Evolutionary conservation across 2,797 vertebrate species (phyloP).

Genomic region (Macropus fuliginosus): DNA sequence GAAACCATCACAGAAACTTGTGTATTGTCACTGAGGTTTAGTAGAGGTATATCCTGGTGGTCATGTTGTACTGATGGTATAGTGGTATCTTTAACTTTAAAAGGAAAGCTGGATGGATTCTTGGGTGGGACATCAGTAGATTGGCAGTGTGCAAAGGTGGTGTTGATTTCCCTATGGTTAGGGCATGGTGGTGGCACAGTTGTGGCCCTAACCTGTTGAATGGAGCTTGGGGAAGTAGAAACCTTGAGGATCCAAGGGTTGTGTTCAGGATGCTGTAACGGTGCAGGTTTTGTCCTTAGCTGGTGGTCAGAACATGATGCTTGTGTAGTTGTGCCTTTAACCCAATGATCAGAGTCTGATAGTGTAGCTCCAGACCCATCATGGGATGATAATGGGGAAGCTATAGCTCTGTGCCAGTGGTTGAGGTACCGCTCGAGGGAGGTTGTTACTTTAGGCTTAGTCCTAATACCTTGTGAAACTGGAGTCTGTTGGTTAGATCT

Average conservation of each 20-base stretch:
- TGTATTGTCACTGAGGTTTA: neutral
- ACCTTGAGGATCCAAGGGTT: neutral
- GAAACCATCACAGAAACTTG: neutral
- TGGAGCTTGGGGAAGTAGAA: neutral
- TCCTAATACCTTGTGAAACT: neutral
- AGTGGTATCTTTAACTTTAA: neutral
- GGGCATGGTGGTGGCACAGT: neutral
- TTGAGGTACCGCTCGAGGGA: neutral
- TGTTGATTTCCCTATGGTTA: neutral
- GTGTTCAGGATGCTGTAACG: neutral
- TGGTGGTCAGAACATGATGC: neutral
- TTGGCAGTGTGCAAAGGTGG: neutral
- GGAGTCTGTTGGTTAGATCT: neutral
- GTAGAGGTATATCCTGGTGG: neutral
- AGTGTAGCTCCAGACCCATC: neutral
- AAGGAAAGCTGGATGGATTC: neutral
- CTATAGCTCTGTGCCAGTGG: neutral
- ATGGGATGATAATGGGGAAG: neutral
- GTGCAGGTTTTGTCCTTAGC: neutral
- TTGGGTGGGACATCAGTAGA: neutral
- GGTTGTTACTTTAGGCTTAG: neutral
- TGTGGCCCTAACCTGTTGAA: neutral
- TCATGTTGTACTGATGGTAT: neutral
- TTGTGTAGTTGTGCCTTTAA: neutral
- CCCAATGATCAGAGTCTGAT: neutral